Evolutionary conservation across 2,888 invertebrate genomes (phyloP), one percentile per base, ranked within the genome.

Genomic region (Amblyteles armatorius): DNA sequence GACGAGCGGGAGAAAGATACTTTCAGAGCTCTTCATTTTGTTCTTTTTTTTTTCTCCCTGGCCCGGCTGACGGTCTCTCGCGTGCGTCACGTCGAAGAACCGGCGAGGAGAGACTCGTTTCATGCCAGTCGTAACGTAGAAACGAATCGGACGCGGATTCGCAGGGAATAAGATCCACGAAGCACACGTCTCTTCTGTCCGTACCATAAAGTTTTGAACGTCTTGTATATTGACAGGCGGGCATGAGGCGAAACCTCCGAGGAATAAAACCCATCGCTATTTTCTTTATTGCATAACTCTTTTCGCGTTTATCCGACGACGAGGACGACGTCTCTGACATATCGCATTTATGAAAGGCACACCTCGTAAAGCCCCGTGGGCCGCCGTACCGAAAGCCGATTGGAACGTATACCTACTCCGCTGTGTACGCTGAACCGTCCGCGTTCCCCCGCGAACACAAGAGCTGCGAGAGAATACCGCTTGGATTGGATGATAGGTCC

Each of bases 281-380:
- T 67, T 80, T 85, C 77, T 82, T 85, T 84, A 86, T 82, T 86
- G 80, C 85, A 50, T 50, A 77, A 77, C 60, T 83, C 65, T 87
- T 85, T 84, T 84, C 86, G 29, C 78, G 76, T 76, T 86, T 83
- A 82, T 79, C 77, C 52, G 36, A 60, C 82, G 57, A 79, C 76
- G 71, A 40, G 65, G 55, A 80, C 50, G 81, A 65, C 83, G 74
- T 81, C 77, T 85, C 85, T 86, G 89, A 88, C 88, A 88, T 88
- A 88, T 88, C 84, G 83, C 88, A 88, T 89, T 88, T 89, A 88
- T 89, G 87, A 87, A 88, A 87, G 78, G 88, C 88, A 88, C 87
- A 84, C 85, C 86, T 87, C 89, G 80, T 89, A 89, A 89, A 89
- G 83, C 65, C 40, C 48, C 63, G 69, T 60, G 36, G 68, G 77